Conservation (phyloP, 2,888 invertebrate genomes). For the Andrena haemorrhoa region DNA sequence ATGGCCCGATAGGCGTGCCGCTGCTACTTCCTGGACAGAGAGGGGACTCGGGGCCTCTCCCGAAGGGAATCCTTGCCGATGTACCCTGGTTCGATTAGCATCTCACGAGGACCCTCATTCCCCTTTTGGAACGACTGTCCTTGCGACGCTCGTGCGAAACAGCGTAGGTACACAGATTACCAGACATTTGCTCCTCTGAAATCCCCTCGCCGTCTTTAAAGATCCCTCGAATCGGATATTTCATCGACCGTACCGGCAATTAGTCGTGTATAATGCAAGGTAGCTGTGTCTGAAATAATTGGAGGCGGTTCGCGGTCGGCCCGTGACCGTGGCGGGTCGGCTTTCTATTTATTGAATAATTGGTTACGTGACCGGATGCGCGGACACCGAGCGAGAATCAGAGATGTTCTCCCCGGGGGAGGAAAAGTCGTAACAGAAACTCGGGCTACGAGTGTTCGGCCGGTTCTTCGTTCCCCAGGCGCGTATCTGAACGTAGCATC, state of each 20-base stretch:
- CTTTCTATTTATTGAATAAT: constrained; percentile 62
- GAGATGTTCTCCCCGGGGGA: constrained; percentile 44
- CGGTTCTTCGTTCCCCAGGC: neutral
- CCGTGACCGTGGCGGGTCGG: neutral
- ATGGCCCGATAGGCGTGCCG: constrained; percentile 74
- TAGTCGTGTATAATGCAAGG: constrained; percentile 34
- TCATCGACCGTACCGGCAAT: constrained; percentile 6
- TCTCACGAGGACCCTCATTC: neutral
- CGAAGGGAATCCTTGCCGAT: constrained; percentile 24
- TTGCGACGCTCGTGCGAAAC: neutral
- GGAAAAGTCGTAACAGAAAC: constrained; percentile 21
- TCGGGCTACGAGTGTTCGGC: constrained; percentile 7
- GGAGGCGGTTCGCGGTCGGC: neutral
- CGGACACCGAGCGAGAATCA: constrained; percentile 32
- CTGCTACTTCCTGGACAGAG: constrained; percentile 61
- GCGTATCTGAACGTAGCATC: constrained; percentile 65
- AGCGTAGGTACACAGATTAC: neutral
- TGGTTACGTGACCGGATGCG: constrained; percentile 58
- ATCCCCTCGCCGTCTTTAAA: neutral
- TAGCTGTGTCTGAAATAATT: constrained; percentile 25
- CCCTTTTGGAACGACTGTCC: neutral
- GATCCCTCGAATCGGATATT: neutral
- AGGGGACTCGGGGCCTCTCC: constrained; percentile 23
- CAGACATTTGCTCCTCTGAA: neutral
- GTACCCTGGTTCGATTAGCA: constrained; percentile 10